Evolutionary conservation across 2,113 vertebrate genomes (phyloP).

Genomic region (Vidua macroura): DNA sequence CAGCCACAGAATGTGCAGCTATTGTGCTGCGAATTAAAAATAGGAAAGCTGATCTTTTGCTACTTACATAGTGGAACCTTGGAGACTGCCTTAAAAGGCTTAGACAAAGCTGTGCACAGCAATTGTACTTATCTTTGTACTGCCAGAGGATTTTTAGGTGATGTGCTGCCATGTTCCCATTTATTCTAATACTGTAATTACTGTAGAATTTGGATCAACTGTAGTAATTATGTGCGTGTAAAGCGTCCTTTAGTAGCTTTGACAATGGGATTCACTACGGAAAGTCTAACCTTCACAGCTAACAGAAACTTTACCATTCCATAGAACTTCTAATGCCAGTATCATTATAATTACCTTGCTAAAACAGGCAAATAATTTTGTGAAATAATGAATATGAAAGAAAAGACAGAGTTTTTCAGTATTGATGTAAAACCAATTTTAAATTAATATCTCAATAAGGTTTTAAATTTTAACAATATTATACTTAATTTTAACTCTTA

Average conservation of each 20-base stretch:
- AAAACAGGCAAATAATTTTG: not conserved
- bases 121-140: not conserved
- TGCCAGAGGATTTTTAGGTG: slow-evolving; percentile 14
- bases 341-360: not conserved
- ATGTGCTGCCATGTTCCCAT: not conserved
- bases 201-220: slow-evolving; percentile 45
- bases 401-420: not conserved
- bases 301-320: not conserved
- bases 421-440: not conserved
- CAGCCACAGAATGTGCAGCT: not conserved
- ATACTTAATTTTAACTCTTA: not conserved
- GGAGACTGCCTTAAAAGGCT: not conserved
- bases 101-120: not conserved
- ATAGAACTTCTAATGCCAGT: not conserved
- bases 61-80: not conserved
- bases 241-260: not conserved
- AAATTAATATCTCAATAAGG: not conserved
- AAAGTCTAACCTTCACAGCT: not conserved
- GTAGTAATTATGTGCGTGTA: slow-evolving; percentile 32
- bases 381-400: not conserved
- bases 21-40: not conserved
- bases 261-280: slow-evolving; percentile 19
- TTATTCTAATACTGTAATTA: slow-evolving; percentile 59
- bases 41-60: not conserved
- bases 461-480: not conserved